Conservation (phyloP, 2,113 vertebrate species). For the Xiphias gladius region DNA sequence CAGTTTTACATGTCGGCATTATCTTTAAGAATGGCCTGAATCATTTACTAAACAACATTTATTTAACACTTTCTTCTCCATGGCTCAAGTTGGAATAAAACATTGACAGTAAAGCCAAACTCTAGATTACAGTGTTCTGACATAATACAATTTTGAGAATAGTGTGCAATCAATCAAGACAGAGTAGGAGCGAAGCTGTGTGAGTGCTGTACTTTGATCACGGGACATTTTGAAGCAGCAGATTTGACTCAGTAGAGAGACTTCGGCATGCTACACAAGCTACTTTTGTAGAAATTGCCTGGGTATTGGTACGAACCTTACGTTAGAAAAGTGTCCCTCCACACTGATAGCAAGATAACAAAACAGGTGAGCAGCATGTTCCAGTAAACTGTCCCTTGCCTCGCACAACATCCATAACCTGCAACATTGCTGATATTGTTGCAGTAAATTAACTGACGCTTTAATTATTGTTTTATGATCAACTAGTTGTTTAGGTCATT, state of each 20-base stretch:
- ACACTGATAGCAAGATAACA: not conserved
- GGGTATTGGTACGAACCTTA: not conserved
- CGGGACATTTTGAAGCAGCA: not conserved
- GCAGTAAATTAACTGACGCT: not conserved
- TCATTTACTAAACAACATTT: not conserved
- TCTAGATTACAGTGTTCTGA: conserved; percentile 5
- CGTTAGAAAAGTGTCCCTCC: not conserved
- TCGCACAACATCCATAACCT: not conserved
- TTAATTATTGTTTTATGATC: not conserved
- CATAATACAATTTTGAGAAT: not conserved
- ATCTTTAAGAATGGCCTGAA: not conserved
- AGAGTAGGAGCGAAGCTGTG: not conserved
- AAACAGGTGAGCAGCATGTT: not conserved
- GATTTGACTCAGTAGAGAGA: not conserved
- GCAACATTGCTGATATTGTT: not conserved
- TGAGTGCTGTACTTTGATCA: not conserved
- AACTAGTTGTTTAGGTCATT: not conserved
- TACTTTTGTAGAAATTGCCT: not conserved
- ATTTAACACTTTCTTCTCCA: not conserved
- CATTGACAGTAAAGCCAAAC: not conserved
- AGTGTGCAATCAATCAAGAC: not conserved
- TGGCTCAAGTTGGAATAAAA: not conserved
- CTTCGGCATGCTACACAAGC: not conserved
- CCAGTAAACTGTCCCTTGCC: not conserved
- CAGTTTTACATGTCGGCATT: not conserved